Percentiles rank a stretch among this genome's conserved stretches.
phyloP scores from a whole-genome alignment of 2,797 vertebrate species.

The Ctenochaetus hawaiiensis region DNA sequence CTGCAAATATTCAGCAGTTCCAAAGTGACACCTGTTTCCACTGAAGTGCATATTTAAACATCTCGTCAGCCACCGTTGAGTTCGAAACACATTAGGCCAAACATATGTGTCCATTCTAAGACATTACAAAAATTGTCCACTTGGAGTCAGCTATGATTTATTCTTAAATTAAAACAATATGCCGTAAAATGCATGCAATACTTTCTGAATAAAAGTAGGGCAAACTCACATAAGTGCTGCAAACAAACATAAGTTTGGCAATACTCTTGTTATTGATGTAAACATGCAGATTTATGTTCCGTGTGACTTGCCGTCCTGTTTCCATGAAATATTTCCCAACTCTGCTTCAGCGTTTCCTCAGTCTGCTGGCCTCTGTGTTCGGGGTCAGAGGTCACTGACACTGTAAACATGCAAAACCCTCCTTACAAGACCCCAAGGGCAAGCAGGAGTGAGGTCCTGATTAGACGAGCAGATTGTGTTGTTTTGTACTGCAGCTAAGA shows the following conservation, averaged over 20 bases:
- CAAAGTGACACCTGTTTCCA: no score
- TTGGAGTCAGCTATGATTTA: neutral
- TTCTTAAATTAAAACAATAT: neutral
- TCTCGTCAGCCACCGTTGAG: no score
- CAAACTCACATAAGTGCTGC: neutral
- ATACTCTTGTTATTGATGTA: slow-evolving; percentile 14
- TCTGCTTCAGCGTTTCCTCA: slow-evolving; percentile 28
- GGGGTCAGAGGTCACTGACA: slow-evolving; percentile 62
- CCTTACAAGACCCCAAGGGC: slow-evolving; percentile 25
- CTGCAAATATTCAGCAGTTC: no score
- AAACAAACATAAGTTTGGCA: slow-evolving; percentile 10
- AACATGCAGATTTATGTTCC: slow-evolving; percentile 40
- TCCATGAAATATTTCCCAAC: slow-evolving; percentile 49
- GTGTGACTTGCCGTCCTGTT: slow-evolving; percentile 23
- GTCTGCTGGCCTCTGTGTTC: slow-evolving; percentile 42
- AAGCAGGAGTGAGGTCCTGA: slow-evolving; percentile 42
- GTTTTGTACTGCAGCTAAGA: neutral
- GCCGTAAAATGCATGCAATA: neutral
- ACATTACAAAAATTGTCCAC: no score
- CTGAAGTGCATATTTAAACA: no score
- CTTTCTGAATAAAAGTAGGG: neutral
- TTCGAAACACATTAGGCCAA: no score
- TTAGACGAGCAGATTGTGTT: slow-evolving; percentile 42
- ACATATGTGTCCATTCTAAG: no score
- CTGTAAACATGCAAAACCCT: slow-evolving; percentile 56